Percentiles rank a stretch among this genome's conserved stretches.
Conservation (phyloP, 2,888 invertebrate species). For the Abscondita cerata region DNA sequence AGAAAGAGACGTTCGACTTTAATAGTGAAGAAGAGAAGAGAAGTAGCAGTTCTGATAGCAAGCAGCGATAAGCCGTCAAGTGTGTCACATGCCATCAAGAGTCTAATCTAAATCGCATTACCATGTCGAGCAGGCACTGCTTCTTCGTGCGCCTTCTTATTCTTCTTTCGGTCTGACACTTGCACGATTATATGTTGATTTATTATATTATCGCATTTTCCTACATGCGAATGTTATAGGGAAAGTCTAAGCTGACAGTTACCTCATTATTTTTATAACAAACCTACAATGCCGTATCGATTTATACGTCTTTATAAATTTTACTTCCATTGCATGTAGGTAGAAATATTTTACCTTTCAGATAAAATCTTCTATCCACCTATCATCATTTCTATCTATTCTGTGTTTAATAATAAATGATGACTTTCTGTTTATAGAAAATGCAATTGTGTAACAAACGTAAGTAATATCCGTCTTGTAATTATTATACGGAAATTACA, state of each 20-base stretch:
- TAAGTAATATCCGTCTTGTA: too few relatives aligned
- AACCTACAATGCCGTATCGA: constrained; percentile 30
- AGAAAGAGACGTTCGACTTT: constrained; percentile 33
- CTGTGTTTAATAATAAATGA: constrained; percentile 1
- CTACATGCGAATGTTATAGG: constrained; percentile 36
- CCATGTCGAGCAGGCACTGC: constrained; percentile 40
- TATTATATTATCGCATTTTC: constrained; percentile 50
- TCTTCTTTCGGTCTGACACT: constrained; percentile 46
- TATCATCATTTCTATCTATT: constrained; percentile 9
- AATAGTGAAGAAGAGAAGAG: constrained; percentile 40
- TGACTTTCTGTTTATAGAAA: constrained; percentile 3
- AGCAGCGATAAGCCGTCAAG: constrained; percentile 52
- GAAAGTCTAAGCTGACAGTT: constrained; percentile 35
- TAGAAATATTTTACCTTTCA: constrained; percentile 5
- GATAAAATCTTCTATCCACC: constrained; percentile 9
- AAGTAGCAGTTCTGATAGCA: constrained; percentile 48
- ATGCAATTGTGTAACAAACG: not conserved
- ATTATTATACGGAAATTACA: too few relatives aligned
- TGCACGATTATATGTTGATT: constrained; percentile 52
- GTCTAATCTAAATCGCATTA: constrained; percentile 58
- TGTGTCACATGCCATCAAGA: constrained; percentile 55
- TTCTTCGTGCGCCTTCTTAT: constrained; percentile 42
- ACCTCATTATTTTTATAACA: constrained; percentile 36
- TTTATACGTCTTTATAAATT: constrained; percentile 25
- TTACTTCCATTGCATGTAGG: constrained; percentile 15